Conservation (phyloP, 2,797 vertebrate species). For the Buceros bicornis region DNA sequence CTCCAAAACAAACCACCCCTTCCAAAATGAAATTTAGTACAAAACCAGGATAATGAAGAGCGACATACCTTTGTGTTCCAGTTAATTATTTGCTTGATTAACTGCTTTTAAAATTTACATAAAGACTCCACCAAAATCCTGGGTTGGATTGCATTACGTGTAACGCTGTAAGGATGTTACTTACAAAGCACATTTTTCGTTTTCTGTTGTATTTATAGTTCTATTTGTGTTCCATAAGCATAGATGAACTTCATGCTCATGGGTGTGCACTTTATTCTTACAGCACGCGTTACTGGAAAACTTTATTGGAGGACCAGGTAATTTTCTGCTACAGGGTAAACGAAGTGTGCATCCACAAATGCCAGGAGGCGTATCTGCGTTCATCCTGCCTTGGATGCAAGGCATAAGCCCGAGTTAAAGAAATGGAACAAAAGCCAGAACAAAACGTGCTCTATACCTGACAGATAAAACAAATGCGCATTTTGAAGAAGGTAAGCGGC, state of each 20-base stretch:
- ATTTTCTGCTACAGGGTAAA: background rate
- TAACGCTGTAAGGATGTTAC: background rate
- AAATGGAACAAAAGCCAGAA: background rate
- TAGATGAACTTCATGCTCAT: background rate
- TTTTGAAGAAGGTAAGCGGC: background rate
- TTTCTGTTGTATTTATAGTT: background rate
- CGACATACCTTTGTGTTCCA: background rate
- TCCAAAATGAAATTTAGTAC: background rate
- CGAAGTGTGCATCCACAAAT: background rate
- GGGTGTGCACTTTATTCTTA: background rate
- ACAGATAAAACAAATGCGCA: background rate
- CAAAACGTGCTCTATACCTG: background rate
- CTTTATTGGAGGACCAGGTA: background rate
- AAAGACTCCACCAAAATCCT: background rate
- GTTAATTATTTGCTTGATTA: constrained; percentile 24
- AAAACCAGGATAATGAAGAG: background rate
- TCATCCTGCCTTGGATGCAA: background rate
- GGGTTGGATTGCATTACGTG: background rate
- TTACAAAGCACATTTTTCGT: background rate
- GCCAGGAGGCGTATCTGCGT: background rate
- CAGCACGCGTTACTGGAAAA: background rate
- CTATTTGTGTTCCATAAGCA: background rate
- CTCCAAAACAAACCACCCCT: background rate
- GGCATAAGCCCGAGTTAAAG: background rate
- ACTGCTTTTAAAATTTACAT: background rate